These are phyloP conservation scores for Pseudomugil tenellus DNA, from an alignment of 2,797 vertebrate species.

Conservation along the genomic window DNA sequence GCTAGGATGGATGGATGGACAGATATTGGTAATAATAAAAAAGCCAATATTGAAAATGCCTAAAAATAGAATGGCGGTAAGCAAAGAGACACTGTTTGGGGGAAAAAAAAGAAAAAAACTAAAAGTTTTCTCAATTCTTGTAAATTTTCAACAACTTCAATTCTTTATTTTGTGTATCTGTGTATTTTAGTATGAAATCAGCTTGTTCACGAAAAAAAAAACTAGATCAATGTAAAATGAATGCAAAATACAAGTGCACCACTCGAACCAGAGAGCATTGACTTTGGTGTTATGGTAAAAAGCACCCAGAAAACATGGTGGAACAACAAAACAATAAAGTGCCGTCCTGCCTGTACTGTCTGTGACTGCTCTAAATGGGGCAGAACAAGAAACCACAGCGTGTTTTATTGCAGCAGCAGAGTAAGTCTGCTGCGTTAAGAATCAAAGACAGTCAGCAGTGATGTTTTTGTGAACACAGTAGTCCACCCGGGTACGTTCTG, in stretches of 20 bases:
- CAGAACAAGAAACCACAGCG: conserved; percentile 43
- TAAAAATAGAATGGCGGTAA: no score
- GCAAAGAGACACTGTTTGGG: neutral
- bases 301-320: neutral
- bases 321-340: conserved; percentile 17
- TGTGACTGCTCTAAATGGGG: conserved; percentile 42
- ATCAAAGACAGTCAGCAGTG: conserved; percentile 13
- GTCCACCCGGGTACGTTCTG: conserved; percentile 66
- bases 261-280: neutral
- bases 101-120: neutral
- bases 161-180: neutral
- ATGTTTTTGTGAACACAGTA: conserved; percentile 43
- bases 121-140: neutral
- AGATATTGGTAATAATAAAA: no score
- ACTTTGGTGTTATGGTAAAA: neutral
- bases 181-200: neutral
- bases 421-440: conserved; percentile 36
- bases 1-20: no score
- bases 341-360: conserved; percentile 18
- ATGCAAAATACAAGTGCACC: neutral
- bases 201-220: neutral
- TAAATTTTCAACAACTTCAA: neutral
- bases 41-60: no score
- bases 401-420: conserved; percentile 52
- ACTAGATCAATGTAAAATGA: neutral